These are phyloP conservation scores for Drosophila nigromelanica DNA, from an alignment of 1,140 invertebrate genomes.

Conservation along the genomic window DNA sequence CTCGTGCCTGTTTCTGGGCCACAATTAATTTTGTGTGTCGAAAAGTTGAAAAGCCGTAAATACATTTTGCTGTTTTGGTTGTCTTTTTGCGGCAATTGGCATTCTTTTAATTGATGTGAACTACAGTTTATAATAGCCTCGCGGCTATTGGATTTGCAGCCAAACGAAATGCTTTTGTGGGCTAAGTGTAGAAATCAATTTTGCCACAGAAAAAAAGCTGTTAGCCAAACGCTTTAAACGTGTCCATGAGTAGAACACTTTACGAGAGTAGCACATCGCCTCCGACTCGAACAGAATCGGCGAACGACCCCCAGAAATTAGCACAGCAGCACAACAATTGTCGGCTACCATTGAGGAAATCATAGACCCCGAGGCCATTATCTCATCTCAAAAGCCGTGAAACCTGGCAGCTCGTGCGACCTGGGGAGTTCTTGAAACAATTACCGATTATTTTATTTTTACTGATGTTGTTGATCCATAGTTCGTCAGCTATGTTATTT, in stretches of 20 bases:
- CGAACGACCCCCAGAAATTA: constrained; percentile 22
- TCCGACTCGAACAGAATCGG: constrained; percentile 2
- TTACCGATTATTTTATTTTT: not conserved
- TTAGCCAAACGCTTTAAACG: constrained; percentile 37
- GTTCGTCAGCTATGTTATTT: not conserved
- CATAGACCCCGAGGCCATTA: constrained; percentile 17
- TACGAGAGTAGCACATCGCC: constrained; percentile 8
- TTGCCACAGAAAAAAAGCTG: constrained; percentile 29
- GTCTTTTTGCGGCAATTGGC: constrained; percentile 30
- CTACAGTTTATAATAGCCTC: constrained; percentile 11
- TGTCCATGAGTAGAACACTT: constrained; percentile 43
- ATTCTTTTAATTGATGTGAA: constrained; percentile 47
- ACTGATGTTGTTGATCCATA: not conserved
- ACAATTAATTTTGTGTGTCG: constrained; percentile 37
- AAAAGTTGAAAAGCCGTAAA: constrained; percentile 14
- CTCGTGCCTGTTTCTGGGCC: constrained; percentile 22
- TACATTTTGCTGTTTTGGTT: constrained; percentile 10
- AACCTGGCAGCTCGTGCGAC: not conserved
- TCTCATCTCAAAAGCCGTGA: not conserved
- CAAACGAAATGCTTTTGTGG: constrained; percentile 28
- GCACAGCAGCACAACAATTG: constrained; percentile 4
- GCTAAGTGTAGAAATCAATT: constrained; percentile 45
- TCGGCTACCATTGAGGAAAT: constrained; percentile 22
- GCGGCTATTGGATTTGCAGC: not conserved
- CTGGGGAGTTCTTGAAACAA: not conserved